These are phyloP conservation scores for Bicyclus anynana DNA, from an alignment of 1,140 invertebrate genomes.

Conservation along the genomic window DNA sequence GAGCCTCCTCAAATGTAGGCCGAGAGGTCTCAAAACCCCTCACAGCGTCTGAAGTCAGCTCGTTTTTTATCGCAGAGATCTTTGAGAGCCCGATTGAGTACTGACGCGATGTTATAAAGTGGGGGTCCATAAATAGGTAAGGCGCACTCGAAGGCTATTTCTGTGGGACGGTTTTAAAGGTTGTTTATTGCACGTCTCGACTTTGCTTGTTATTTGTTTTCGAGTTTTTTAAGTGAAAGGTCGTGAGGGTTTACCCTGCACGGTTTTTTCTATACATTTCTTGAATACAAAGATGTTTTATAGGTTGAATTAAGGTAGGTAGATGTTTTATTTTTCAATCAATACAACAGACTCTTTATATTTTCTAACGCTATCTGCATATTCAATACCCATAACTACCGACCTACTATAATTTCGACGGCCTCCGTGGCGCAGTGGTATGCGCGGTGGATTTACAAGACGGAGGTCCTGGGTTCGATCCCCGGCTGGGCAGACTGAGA, in stretches of 20 bases:
- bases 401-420: too few relatives aligned
- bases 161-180: not conserved
- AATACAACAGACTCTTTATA: too few relatives aligned
- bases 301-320: not conserved
- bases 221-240: not conserved
- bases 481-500: too few relatives aligned
- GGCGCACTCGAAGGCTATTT: slow-evolving; percentile 4
- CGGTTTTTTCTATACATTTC: not conserved
- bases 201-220: slow-evolving; percentile 7
- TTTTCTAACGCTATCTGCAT: too few relatives aligned
- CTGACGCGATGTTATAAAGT: slow-evolving; percentile 15
- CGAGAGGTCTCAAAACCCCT: slow-evolving; percentile 22
- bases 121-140: slow-evolving; percentile 22
- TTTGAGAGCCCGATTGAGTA: slow-evolving; percentile 18
- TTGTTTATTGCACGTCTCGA: slow-evolving; percentile 4
- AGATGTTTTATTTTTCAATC: too few relatives aligned
- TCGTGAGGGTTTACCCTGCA: not conserved
- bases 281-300: not conserved
- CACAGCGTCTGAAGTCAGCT: slow-evolving; percentile 30
- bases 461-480: too few relatives aligned
- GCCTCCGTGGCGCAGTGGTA: too few relatives aligned
- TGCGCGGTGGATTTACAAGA: too few relatives aligned
- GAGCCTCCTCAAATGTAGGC: slow-evolving; percentile 27
- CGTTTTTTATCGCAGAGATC: slow-evolving; percentile 29
- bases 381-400: too few relatives aligned